A percentile compares a stretch with the other conserved stretches of the same genome.
phyloP scores from a whole-genome alignment of 1,140 invertebrate species.

The Andrena cerasifolii region DNA sequence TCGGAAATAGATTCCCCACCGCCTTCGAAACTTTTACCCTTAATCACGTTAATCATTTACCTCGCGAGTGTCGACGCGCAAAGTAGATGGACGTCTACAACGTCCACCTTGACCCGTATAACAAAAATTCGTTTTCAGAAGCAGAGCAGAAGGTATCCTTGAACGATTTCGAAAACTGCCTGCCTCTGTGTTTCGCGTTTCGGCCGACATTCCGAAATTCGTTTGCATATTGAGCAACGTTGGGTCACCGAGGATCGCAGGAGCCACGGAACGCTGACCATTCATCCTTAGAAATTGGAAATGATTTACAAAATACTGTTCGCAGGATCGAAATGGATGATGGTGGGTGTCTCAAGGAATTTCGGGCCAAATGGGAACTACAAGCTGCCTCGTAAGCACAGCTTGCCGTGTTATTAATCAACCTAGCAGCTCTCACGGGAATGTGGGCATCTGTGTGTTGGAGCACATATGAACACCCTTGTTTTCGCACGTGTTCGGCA shows the following conservation, averaged over 20 bases:
- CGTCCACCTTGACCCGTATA: not conserved
- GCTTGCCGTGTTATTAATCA: constrained; percentile 11
- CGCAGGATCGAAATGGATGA: no score
- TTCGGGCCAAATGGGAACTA: not conserved
- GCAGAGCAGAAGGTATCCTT: not conserved
- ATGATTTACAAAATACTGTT: no score
- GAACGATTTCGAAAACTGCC: constrained; percentile 17
- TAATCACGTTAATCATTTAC: not conserved
- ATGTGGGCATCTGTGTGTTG: not conserved
- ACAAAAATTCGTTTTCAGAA: not conserved
- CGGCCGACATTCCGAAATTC: not conserved
- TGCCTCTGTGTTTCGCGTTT: not conserved
- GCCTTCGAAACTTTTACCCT: no score
- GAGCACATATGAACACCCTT: constrained; percentile 26
- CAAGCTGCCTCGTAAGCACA: not conserved
- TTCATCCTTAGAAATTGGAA: no score
- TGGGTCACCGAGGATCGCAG: not conserved
- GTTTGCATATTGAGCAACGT: not conserved
- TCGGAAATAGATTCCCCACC: no score
- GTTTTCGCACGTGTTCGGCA: constrained; percentile 52
- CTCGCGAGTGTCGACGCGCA: not conserved
- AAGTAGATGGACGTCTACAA: not conserved
- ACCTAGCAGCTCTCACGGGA: constrained; percentile 7
- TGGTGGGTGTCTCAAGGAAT: no score
- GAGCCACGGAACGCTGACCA: no score